These are phyloP conservation scores for Trematomus loennbergii DNA, from an alignment of 2,113 vertebrate genomes.

Conservation along the genomic window DNA sequence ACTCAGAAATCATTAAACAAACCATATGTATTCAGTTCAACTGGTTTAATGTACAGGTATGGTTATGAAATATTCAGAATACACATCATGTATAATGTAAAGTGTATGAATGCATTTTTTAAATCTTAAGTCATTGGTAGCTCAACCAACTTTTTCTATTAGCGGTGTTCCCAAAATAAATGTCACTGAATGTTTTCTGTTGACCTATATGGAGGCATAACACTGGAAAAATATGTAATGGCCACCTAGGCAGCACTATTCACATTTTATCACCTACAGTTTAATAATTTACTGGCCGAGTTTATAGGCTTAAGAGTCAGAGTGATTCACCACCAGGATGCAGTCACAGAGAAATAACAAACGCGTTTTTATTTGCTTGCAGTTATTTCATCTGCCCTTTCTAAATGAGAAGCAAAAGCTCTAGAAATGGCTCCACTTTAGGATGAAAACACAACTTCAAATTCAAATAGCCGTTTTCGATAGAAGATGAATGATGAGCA, in stretches of 20 bases:
- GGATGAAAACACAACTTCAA: neutral
- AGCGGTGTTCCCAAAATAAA: slow-evolving; percentile 35
- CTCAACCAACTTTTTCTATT: slow-evolving; percentile 30
- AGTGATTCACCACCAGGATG: slow-evolving; percentile 28
- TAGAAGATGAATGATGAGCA: neutral
- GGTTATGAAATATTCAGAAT: slow-evolving; percentile 8
- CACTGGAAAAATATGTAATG: slow-evolving; percentile 56
- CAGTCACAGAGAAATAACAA: slow-evolving; percentile 28
- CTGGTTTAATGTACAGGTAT: neutral
- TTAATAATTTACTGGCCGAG: slow-evolving; percentile 72
- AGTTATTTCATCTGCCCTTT: slow-evolving; percentile 18
- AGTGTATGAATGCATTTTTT: slow-evolving; percentile 10
- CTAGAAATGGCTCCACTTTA: slow-evolving; percentile 9
- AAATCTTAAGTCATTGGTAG: slow-evolving; percentile 26
- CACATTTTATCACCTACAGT: slow-evolving; percentile 69
- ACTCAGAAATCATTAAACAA: neutral
- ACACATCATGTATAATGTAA: neutral
- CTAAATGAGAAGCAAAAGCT: slow-evolving; percentile 29
- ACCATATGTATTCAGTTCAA: no score
- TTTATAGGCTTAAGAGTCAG: slow-evolving; percentile 53
- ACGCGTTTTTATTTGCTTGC: slow-evolving; percentile 28
- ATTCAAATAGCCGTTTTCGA: neutral
- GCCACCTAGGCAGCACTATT: slow-evolving; percentile 60
- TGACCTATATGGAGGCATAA: slow-evolving; percentile 46
- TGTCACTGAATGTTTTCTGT: slow-evolving; percentile 14